Evolutionary conservation across 2,113 vertebrate genomes (phyloP).

Genomic region (Psilopsiagon aurifrons): DNA sequence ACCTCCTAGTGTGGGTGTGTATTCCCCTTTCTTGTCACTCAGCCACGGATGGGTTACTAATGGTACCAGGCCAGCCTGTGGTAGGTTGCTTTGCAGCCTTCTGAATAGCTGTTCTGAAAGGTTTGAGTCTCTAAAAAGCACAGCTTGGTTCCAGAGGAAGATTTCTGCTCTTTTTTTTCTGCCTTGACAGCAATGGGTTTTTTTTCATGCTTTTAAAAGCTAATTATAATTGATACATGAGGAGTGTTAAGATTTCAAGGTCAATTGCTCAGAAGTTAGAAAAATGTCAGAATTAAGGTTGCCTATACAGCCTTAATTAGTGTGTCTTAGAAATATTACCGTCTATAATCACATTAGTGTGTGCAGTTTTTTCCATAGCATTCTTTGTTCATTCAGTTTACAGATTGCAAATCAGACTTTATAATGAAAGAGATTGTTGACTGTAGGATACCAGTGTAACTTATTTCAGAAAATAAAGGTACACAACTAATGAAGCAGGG

Average conservation of each 20-base stretch:
- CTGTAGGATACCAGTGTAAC: neutral
- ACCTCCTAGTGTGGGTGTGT: neutral
- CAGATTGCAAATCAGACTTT: constrained; percentile 22
- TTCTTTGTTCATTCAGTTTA: neutral
- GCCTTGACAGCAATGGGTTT: neutral
- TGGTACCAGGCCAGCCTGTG: neutral
- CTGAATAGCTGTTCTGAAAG: neutral
- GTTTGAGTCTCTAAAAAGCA: neutral
- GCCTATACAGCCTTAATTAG: constrained; percentile 46
- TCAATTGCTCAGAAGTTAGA: constrained; percentile 62
- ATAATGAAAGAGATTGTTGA: neutral
- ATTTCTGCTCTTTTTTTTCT: neutral
- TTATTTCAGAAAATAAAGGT: neutral
- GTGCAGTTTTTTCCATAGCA: neutral
- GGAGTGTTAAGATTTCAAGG: constrained; percentile 44
- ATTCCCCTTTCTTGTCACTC: neutral
- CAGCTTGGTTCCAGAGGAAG: neutral
- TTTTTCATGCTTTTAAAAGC: constrained; percentile 26
- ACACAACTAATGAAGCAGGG: neutral
- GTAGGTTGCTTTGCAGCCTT: neutral
- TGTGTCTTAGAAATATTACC: constrained; percentile 55
- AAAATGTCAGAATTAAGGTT: constrained; percentile 62
- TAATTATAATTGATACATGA: constrained; percentile 57
- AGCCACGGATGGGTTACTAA: fast-evolving
- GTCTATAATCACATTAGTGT: constrained; percentile 48